Percentiles rank a stretch among this genome's conserved stretches.
phyloP scores from a whole-genome alignment of 2,797 vertebrate genomes.

The Hoplostethus mediterraneus region DNA sequence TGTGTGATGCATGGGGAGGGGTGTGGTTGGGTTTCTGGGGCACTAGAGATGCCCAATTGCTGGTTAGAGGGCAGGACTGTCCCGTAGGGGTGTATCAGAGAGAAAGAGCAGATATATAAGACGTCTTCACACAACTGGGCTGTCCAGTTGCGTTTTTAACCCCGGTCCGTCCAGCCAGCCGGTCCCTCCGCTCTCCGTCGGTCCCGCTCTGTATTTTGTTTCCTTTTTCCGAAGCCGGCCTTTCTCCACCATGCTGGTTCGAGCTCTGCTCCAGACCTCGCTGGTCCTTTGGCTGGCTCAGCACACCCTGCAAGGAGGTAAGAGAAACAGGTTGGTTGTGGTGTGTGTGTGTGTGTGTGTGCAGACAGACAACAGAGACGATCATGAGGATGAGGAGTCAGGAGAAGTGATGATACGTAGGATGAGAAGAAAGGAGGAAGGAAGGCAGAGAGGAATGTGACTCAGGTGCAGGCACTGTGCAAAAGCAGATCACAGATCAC shows the following conservation, averaged over 20 bases:
- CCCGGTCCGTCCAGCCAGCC: conserved; percentile 1
- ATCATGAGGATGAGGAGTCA: background rate
- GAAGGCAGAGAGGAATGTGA: background rate
- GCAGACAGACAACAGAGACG: background rate
- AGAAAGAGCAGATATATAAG: conserved; percentile 74
- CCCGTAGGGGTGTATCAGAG: conserved; percentile 62
- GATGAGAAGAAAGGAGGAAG: background rate
- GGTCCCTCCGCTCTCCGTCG: conserved; percentile 29
- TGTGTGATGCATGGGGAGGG: background rate
- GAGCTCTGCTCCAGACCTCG: conserved; percentile 78
- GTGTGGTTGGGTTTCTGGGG: conserved; percentile 19
- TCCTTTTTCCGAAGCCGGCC: background rate
- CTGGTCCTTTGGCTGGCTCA: conserved; percentile 84
- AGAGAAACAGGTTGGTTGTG: conserved; percentile 47
- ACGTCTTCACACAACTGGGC: conserved; percentile 9
- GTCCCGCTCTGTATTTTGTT: conserved; percentile 28
- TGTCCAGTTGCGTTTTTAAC: conserved; percentile 31
- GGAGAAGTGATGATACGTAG: background rate
- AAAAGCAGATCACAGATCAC: background rate
- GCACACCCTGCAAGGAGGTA: conserved; percentile 85
- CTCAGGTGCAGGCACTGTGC: no score
- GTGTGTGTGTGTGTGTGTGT: background rate
- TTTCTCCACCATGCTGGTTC: conserved; percentile 79
- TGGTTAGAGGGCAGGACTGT: conserved; percentile 67
- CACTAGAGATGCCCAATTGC: conserved; percentile 40